Evolutionary conservation across 2,797 vertebrate genomes (phyloP), one percentile per base, ranked within the genome.

Genomic region (Dryobates pubescens): DNA sequence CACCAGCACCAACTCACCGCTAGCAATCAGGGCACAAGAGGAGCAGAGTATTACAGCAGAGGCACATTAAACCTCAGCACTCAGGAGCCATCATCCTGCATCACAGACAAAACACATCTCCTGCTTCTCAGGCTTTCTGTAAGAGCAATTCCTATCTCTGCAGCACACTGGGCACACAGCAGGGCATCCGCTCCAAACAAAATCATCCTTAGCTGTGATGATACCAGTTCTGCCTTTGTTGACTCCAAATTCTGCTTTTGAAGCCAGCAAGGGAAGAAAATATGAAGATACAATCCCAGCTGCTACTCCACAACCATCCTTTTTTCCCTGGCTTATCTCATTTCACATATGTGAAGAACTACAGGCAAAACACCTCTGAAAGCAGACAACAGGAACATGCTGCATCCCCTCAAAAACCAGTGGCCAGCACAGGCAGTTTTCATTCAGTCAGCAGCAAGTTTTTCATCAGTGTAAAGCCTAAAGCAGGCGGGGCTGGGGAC

Each of bases 161-260:
- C 58, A 43, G 81, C 74, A 67, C 59, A 64, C 72, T 5, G 41
- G 79, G 86, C 79, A 77, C 38, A 0, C 86, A 93, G 93, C 94
- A 78, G 82, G 86, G 45, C 88, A 73, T 10, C 86, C 7, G 2
- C 58, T 41, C 3, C 1, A 59, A 95, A 89, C 64, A 73, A 88
- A 85, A 59, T 61, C 93, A 63, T 69, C 82, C 85, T 89, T 73
- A 51, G 78, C 57, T 45, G 62, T 2, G 2, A 22, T 17, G 49
- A 53, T 81, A 81, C 64, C 51, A 10, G 49, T 79, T 68, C 75
- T 92, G 77, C 78, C 77, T 95, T 79, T 84, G 69, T 27, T 22
- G 62, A 54, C 79, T 88, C 57, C 43, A 10, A 82, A 92, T n/a
- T 85, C 80, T 72, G 84, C 65, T 94, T 96, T 88, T 94, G 91